Evolutionary conservation across 2,113 vertebrate genomes (phyloP).

Genomic region (Podiceps cristatus): DNA sequence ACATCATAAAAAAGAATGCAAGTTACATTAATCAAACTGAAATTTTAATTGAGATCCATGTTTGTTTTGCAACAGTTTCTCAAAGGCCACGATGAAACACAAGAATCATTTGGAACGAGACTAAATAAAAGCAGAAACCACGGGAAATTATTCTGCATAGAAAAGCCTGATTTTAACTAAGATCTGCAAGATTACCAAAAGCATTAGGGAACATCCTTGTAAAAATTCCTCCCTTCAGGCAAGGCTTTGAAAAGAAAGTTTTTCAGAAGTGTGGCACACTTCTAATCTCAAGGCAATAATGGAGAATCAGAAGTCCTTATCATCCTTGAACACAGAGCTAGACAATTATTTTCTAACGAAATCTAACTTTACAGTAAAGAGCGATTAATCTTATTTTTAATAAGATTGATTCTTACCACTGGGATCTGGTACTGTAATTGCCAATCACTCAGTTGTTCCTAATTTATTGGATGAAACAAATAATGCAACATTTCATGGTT

Average conservation of each 20-base stretch:
- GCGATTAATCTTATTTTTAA: neutral
- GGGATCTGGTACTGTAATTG: neutral
- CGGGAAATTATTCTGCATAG: neutral
- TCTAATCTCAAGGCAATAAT: neutral
- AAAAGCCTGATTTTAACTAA: neutral
- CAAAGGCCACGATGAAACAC: neutral
- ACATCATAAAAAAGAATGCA: neutral
- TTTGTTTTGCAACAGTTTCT: slow-evolving; percentile 13
- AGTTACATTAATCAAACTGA: neutral
- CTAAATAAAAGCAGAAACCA: neutral
- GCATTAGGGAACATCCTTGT: neutral
- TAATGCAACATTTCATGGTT: slow-evolving; percentile 64
- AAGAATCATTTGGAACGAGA: neutral
- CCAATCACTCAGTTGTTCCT: neutral
- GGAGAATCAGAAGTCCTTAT: neutral
- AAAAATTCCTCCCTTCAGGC: slow-evolving; percentile 1
- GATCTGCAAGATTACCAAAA: neutral
- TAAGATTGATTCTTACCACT: neutral
- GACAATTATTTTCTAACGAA: neutral
- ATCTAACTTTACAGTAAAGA: neutral
- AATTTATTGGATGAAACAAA: slow-evolving; percentile 65
- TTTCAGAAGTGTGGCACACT: neutral
- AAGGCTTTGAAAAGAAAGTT: slow-evolving; percentile 22
- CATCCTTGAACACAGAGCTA: neutral
- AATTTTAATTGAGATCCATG: slow-evolving; percentile 8